Evolutionary conservation across 2,888 invertebrate genomes (phyloP).

Genomic region (Cabera pusaria): DNA sequence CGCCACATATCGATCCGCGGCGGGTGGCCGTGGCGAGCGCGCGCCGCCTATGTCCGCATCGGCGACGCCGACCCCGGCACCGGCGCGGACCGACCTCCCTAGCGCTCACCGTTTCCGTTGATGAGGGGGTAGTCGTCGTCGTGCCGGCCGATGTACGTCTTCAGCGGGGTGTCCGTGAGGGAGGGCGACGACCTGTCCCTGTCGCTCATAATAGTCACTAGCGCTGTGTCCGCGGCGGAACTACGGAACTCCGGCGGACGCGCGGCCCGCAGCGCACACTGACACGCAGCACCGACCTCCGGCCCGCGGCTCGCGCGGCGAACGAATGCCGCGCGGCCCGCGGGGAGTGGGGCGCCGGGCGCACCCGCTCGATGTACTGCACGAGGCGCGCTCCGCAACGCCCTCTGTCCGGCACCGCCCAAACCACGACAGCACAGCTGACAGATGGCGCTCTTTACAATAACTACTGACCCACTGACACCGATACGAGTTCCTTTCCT

Average conservation of each 20-base stretch:
- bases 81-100: constrained; percentile 25
- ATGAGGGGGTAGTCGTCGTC: constrained; percentile 91
- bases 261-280: constrained; percentile 73
- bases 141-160: constrained; percentile 93
- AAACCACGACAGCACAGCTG: not conserved
- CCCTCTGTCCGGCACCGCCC: constrained; percentile 6
- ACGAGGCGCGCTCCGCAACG: constrained; percentile 7
- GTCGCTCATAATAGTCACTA: constrained; percentile 92
- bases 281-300: constrained; percentile 78
- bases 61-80: constrained; percentile 28
- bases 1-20: constrained; percentile 71
- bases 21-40: constrained; percentile 65
- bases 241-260: constrained; percentile 65
- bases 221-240: constrained; percentile 53
- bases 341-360: constrained; percentile 1
- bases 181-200: constrained; percentile 95
- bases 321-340: constrained; percentile 6
- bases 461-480: no score
- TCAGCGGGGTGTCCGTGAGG: constrained; percentile 93
- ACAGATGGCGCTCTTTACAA: constrained; percentile 10
- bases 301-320: constrained; percentile 82
- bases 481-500: no score
- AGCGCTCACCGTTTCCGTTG: constrained; percentile 87
- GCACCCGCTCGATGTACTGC: not conserved
- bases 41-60: constrained; percentile 41